A percentile compares a stretch with the other conserved stretches of the same genome.
phyloP scores from a whole-genome alignment of 2,797 vertebrate genomes.

The Bradypus variegatus region DNA sequence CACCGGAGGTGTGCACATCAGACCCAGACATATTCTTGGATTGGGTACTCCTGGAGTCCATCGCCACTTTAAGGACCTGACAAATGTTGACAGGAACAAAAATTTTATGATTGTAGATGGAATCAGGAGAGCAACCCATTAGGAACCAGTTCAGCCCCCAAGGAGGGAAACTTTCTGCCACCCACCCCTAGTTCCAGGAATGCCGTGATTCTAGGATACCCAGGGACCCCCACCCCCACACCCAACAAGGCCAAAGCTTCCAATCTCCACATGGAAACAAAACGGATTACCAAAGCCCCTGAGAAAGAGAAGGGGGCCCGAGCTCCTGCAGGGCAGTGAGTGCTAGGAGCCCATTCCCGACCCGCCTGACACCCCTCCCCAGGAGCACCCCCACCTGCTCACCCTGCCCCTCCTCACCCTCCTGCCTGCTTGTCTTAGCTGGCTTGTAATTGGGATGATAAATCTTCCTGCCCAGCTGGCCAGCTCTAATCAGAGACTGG shows the following conservation, averaged over 20 bases:
- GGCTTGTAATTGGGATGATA: constrained; percentile 77
- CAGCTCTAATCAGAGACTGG: constrained; percentile 72
- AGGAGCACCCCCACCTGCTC: not conserved
- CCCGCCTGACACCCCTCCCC: not conserved
- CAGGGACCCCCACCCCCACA: not conserved
- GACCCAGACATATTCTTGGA: not conserved
- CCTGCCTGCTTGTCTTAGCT: constrained; percentile 20
- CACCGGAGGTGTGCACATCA: not conserved
- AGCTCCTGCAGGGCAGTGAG: constrained; percentile 14
- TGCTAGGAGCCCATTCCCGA: not conserved
- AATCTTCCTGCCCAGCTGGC: constrained; percentile 75
- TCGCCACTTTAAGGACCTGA: not conserved
- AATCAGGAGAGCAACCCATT: not conserved
- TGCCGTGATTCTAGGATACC: not conserved
- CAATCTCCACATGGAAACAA: not conserved
- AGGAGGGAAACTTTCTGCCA: not conserved
- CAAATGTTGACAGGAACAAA: not conserved
- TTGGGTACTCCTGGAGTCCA: not conserved
- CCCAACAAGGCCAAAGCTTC: not conserved
- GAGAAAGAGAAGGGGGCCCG: not conserved
- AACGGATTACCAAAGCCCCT: not conserved
- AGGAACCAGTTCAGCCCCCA: not conserved
- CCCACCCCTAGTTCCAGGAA: too few relatives aligned
- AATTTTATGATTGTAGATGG: not conserved
- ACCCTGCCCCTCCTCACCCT: not conserved